Evolutionary conservation across 2,113 vertebrate genomes (phyloP).

Genomic region (Pygoscelis antarcticus): DNA sequence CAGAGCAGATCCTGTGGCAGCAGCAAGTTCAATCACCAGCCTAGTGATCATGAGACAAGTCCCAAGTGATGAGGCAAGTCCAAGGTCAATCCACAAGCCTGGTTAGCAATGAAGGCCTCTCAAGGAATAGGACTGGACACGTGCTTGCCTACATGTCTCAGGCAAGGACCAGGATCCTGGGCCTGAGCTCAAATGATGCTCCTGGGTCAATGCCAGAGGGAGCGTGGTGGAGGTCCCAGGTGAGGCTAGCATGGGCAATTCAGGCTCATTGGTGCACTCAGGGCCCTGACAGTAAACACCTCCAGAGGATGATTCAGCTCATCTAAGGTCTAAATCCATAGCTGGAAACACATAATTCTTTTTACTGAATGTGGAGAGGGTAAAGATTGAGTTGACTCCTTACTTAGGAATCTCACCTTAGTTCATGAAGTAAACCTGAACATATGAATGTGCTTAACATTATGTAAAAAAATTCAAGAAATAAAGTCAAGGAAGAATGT

Average conservation of each 20-base stretch:
- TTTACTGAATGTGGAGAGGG: background rate
- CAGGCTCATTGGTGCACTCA: background rate
- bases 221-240: background rate
- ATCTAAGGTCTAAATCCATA: background rate
- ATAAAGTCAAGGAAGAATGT: background rate
- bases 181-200: background rate
- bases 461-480: background rate
- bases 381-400: background rate
- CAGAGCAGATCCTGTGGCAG: background rate
- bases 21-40: background rate
- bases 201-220: background rate
- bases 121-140: background rate
- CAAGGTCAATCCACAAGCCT: background rate
- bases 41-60: background rate
- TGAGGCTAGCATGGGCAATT: background rate
- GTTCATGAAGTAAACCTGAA: background rate
- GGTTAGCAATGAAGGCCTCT: background rate
- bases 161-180: background rate
- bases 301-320: background rate
- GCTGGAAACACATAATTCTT: background rate
- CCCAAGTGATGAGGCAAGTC: background rate
- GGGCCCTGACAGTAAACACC: background rate
- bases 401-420: background rate
- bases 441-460: background rate
- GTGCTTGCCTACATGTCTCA: background rate